Evolutionary conservation across 2,797 vertebrate genomes (phyloP).

Genomic region (Neostethus bicornis): DNA sequence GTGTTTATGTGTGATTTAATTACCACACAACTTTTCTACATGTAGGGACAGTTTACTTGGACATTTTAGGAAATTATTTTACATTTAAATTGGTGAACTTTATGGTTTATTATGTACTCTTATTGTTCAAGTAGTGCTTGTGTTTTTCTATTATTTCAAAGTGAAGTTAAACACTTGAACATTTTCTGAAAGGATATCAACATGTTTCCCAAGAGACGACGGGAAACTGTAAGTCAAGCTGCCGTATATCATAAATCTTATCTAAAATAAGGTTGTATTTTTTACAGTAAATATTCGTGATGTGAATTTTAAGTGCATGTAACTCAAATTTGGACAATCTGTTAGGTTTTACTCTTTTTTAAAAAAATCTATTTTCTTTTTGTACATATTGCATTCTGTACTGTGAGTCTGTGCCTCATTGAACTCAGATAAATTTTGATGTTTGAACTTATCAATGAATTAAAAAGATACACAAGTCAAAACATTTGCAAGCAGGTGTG

Average conservation of each 20-base stretch:
- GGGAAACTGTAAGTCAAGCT: slow-evolving; percentile 9
- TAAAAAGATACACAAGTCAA: slow-evolving; percentile 57
- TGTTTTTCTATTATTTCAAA: slow-evolving; percentile 47
- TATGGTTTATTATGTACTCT: slow-evolving; percentile 53
- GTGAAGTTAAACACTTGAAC: slow-evolving; percentile 32
- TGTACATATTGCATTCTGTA: slow-evolving; percentile 55
- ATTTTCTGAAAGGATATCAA: slow-evolving; percentile 28
- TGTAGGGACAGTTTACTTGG: slow-evolving; percentile 44
- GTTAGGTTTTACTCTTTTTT: slow-evolving; percentile 21
- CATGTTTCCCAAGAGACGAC: slow-evolving; percentile 18
- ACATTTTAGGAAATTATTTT: slow-evolving; percentile 42
- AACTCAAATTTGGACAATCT: slow-evolving; percentile 46
- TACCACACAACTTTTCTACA: slow-evolving; percentile 56
- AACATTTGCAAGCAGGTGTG: slow-evolving; percentile 17
- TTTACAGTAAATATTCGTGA: slow-evolving; percentile 39
- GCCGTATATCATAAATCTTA: slow-evolving; percentile 35
- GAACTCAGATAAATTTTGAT: slow-evolving; percentile 55
- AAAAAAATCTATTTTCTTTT: slow-evolving; percentile 40
- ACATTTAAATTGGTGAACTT: slow-evolving; percentile 40
- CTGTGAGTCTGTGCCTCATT: slow-evolving; percentile 59
- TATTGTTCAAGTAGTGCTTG: slow-evolving; percentile 39
- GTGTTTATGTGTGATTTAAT: slow-evolving; percentile 41
- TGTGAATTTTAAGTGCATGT: slow-evolving; percentile 60
- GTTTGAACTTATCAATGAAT: slow-evolving; percentile 64
- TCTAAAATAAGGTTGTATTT: slow-evolving; percentile 6